Conservation (phyloP, 2,113 vertebrate species). For the Dipodomys ordii region DNA sequence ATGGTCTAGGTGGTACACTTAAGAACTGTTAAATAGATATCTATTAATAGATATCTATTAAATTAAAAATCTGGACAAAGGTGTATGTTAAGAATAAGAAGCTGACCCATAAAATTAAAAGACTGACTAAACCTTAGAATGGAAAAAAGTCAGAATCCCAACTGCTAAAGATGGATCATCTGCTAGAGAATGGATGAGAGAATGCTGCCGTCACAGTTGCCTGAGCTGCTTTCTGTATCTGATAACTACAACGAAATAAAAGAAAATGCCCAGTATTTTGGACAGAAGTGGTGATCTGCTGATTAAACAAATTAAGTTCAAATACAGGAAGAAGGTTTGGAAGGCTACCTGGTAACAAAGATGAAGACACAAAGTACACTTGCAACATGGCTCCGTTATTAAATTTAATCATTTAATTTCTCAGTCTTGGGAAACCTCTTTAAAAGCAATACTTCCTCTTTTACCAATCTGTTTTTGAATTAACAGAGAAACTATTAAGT, state of each 20-base stretch:
- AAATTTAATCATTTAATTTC: not conserved
- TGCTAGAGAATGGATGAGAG: too few relatives aligned
- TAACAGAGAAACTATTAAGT: conserved; percentile 56
- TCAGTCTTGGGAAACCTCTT: not conserved
- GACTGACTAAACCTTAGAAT: not conserved
- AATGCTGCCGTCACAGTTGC: too few relatives aligned
- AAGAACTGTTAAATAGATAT: too few relatives aligned
- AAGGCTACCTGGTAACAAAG: not conserved
- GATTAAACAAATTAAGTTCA: not conserved
- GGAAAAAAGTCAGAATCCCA: not conserved
- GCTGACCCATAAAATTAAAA: not conserved
- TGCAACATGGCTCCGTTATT: not conserved
- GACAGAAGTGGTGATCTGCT: not conserved
- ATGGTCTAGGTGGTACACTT: too few relatives aligned
- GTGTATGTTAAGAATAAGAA: not conserved
- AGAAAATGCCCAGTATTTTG: not conserved
- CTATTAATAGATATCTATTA: not conserved
- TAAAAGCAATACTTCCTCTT: not conserved
- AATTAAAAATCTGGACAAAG: not conserved
- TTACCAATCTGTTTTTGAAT: not conserved
- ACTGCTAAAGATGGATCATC: not conserved
- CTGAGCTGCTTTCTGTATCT: too few relatives aligned
- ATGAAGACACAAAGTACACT: not conserved
- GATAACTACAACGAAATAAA: not conserved
- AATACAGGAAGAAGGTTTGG: not conserved